These are phyloP conservation scores for Momotus momota DNA, from an alignment of 2,797 vertebrate species.

Conservation along the genomic window DNA sequence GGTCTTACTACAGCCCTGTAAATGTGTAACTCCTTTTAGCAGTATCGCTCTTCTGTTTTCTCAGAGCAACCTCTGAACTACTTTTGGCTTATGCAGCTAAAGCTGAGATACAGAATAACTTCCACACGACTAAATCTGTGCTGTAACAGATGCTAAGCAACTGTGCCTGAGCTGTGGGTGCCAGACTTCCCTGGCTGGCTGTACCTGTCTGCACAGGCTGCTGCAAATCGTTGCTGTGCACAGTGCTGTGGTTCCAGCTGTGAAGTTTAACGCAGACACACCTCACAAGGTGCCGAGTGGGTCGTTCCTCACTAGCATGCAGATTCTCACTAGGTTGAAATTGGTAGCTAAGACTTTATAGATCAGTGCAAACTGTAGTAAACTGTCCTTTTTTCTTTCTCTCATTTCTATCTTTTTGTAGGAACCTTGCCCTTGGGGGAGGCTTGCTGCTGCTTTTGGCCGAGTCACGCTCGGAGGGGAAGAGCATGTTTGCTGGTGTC, in stretches of 20 bases:
- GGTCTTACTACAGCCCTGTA: slow-evolving; percentile 35
- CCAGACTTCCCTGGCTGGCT: neutral
- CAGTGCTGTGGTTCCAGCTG: neutral
- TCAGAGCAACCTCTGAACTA: slow-evolving; percentile 49
- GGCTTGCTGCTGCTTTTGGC: slow-evolving; percentile 94
- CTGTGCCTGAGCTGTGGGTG: neutral
- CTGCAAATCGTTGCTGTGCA: neutral
- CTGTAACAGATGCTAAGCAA: neutral
- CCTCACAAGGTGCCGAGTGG: neutral
- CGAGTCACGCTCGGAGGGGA: slow-evolving; percentile 95
- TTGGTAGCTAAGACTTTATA: neutral
- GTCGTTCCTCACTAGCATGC: neutral
- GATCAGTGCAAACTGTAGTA: neutral
- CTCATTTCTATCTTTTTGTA: slow-evolving; percentile 32
- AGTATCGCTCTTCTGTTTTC: neutral
- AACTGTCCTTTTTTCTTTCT: neutral
- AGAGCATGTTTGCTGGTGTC: slow-evolving; percentile 96
- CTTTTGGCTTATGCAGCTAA: neutral
- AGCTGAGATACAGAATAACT: slow-evolving; percentile 40
- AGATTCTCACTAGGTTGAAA: neutral
- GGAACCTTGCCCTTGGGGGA: slow-evolving; percentile 96
- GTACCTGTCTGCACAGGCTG: neutral
- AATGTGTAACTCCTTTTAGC: slow-evolving; percentile 32
- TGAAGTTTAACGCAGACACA: neutral
- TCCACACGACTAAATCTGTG: neutral